Conservation (phyloP, 2,797 vertebrate species). For the Phoeniculus purpureus region DNA sequence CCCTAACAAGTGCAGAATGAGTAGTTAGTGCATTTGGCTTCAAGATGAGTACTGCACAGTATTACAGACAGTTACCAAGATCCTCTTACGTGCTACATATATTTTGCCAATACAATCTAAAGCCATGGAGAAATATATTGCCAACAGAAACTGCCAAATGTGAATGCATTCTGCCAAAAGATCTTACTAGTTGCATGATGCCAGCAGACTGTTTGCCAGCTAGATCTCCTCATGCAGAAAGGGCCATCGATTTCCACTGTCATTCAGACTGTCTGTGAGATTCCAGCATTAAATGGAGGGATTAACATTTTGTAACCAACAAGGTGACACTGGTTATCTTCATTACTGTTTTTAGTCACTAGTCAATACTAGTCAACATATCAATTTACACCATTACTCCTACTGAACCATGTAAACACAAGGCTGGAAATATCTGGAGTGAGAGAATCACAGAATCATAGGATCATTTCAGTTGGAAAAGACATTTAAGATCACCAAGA, state of each 20-base stretch:
- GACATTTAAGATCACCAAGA: too few species aligned
- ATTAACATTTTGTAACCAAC: slow-evolving; percentile 31
- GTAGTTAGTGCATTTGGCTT: not conserved
- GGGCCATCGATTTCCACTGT: not conserved
- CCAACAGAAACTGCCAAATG: slow-evolving; percentile 45
- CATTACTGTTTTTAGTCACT: not conserved
- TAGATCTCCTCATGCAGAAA: not conserved
- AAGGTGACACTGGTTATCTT: slow-evolving; percentile 24
- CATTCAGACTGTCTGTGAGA: slow-evolving; percentile 1
- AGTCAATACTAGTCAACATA: not conserved
- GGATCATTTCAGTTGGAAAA: too few species aligned
- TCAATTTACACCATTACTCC: not conserved
- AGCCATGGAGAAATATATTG: slow-evolving; percentile 26
- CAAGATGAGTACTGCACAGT: not conserved
- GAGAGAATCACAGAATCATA: not conserved
- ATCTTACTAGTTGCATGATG: not conserved
- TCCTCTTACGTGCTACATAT: slow-evolving; percentile 1
- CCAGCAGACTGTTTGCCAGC: slow-evolving; percentile 16
- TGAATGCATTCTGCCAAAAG: slow-evolving; percentile 27
- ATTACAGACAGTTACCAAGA: not conserved
- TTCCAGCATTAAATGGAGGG: slow-evolving; percentile 20
- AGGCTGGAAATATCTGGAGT: not conserved
- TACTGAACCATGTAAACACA: not conserved
- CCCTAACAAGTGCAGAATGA: not conserved
- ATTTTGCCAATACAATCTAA: slow-evolving; percentile 48